Conservation (phyloP, 2,888 invertebrate genomes). For the Metellina segmentata region DNA sequence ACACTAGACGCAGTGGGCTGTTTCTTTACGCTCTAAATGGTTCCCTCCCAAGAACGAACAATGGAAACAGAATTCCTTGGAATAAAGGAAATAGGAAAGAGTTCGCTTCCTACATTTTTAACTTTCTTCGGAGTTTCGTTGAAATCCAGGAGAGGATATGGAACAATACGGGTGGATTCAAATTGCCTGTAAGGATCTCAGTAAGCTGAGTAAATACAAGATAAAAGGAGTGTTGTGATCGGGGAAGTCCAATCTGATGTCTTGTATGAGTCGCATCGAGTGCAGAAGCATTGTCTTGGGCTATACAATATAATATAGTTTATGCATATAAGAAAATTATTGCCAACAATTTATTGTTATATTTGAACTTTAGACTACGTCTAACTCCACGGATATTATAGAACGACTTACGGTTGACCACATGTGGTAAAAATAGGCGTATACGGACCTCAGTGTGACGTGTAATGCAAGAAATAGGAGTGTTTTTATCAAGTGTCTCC, state of each 20-base stretch:
- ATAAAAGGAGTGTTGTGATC: background rate
- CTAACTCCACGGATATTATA: no score
- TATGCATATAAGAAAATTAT: no score
- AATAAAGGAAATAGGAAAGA: conserved; percentile 32
- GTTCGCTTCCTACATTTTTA: conserved; percentile 38
- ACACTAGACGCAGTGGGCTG: conserved; percentile 46
- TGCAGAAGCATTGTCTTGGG: no score
- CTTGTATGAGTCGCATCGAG: no score
- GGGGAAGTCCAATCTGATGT: background rate
- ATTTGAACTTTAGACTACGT: no score
- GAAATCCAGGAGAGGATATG: background rate
- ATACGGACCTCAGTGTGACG: no score
- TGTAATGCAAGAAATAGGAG: no score
- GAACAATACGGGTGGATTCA: conserved; percentile 37
- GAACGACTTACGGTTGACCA: no score
- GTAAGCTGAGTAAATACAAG: background rate
- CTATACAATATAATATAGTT: no score
- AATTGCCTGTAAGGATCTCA: background rate
- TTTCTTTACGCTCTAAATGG: conserved; percentile 68
- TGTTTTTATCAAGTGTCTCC: no score
- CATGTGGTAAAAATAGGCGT: no score
- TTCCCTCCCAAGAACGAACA: conserved; percentile 44
- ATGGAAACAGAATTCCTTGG: conserved; percentile 13
- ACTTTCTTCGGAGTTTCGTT: background rate
- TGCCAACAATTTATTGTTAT: no score